phyloP scores from a whole-genome alignment of 2,797 vertebrate genomes.

The Acrossocheilus wenchowensis region DNA sequence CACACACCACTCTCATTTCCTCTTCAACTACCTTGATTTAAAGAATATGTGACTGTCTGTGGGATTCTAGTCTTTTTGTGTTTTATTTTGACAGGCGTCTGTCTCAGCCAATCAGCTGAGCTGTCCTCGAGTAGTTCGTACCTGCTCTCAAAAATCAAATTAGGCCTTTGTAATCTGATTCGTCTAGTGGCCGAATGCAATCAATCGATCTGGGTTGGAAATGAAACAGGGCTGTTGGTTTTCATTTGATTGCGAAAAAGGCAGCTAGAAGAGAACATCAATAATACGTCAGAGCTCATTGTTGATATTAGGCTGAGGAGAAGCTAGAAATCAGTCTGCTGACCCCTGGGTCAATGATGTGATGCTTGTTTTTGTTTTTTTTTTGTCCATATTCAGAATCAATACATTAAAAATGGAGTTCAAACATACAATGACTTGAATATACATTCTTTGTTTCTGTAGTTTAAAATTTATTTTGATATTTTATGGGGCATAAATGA shows the following conservation, averaged over 20 bases:
- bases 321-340: not conserved
- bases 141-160: slow-evolving; percentile 59
- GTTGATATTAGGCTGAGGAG: slow-evolving; percentile 22
- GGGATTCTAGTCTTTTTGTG: not conserved
- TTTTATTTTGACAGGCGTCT: slow-evolving; percentile 26
- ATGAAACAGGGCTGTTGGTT: slow-evolving; percentile 60
- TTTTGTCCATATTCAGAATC: not conserved
- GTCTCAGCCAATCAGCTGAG: slow-evolving; percentile 55
- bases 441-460: not conserved
- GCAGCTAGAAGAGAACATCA: slow-evolving; percentile 7
- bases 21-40: not conserved
- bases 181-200: slow-evolving; percentile 56
- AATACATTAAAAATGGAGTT: not conserved
- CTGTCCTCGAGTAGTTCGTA: slow-evolving; percentile 51
- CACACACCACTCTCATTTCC: not conserved
- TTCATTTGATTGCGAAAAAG: slow-evolving; percentile 61
- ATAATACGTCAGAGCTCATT: slow-evolving; percentile 17
- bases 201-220: slow-evolving; percentile 61
- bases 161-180: slow-evolving; percentile 58
- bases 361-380: not conserved
- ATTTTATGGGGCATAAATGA: not conserved
- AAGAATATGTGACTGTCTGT: not conserved
- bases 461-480: not conserved
- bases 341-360: not conserved
- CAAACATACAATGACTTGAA: not conserved